A percentile compares a stretch with the other conserved stretches of the same genome.
phyloP scores from a whole-genome alignment of 92 coral and sea anemone genomes.

The Porites rus region DNA sequence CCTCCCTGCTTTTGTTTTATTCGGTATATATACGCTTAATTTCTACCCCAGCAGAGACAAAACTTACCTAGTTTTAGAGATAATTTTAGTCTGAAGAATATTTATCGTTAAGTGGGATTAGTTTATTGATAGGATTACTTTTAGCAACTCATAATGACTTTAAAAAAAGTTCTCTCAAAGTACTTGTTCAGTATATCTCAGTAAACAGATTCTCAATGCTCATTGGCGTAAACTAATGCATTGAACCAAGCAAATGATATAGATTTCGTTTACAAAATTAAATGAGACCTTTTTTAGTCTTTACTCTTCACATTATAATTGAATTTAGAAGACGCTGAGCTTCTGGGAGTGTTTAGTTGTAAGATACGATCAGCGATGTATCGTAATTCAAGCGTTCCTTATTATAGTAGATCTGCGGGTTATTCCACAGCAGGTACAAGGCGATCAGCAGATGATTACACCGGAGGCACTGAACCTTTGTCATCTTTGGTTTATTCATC shows the following conservation, averaged over 20 bases:
- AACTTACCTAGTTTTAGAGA: too few species aligned
- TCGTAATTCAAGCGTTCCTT: conserved; percentile 31
- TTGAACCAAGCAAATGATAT: background rate
- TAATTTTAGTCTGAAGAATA: too few species aligned
- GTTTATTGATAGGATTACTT: too few species aligned
- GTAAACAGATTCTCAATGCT: conserved; percentile 23
- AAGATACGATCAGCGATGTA: conserved; percentile 12
- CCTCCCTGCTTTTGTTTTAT: too few species aligned
- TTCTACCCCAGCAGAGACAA: too few species aligned
- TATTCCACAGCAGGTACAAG: conserved; percentile 2
- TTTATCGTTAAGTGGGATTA: too few species aligned
- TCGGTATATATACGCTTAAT: too few species aligned
- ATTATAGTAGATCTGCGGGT: conserved; percentile 15
- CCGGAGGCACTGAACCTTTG: conserved; percentile 3
- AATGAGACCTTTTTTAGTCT: background rate
- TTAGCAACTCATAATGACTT: background rate
- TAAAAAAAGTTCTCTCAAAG: background rate
- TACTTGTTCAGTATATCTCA: background rate
- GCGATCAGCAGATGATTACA: background rate
- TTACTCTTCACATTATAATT: too few species aligned
- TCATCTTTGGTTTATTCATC: background rate
- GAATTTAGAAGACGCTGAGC: too few species aligned
- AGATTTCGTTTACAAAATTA: background rate
- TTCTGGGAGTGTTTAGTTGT: too few species aligned
- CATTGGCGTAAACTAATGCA: conserved; percentile 11